These are phyloP conservation scores for Microcaecilia unicolor DNA, from an alignment of 2,797 vertebrate species.

Conservation along the genomic window DNA sequence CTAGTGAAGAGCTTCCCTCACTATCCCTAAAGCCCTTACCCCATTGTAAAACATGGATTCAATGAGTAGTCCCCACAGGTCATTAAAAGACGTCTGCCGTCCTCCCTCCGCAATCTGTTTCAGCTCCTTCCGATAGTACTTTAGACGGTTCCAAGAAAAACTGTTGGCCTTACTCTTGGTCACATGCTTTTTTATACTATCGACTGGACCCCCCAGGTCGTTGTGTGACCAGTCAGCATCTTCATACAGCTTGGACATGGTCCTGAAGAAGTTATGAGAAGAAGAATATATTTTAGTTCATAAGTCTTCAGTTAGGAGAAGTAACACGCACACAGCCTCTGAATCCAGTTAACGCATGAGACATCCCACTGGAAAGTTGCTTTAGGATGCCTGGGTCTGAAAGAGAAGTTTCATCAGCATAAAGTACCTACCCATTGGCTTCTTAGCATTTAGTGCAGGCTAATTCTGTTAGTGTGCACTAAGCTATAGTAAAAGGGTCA, in stretches of 20 bases:
- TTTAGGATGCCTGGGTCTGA: too few relatives aligned
- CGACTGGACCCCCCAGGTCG: slow-evolving; percentile 45
- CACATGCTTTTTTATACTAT: slow-evolving; percentile 43
- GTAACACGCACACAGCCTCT: too few relatives aligned
- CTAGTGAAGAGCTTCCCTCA: too few relatives aligned
- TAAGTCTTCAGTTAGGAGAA: too few relatives aligned
- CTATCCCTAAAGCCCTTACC: too few relatives aligned
- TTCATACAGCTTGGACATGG: slow-evolving; percentile 56
- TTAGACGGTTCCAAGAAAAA: slow-evolving; percentile 44
- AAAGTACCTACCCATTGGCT: too few relatives aligned
- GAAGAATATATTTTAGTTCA: too few relatives aligned
- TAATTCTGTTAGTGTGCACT: background rate
- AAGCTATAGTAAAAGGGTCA: too few relatives aligned
- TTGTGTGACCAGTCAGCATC: slow-evolving; percentile 58
- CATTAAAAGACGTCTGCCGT: slow-evolving; percentile 42
- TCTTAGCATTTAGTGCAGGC: too few relatives aligned
- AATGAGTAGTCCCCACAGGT: slow-evolving; percentile 63
- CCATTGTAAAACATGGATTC: slow-evolving; percentile 50
- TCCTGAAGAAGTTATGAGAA: slow-evolving; percentile 29
- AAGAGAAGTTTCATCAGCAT: too few relatives aligned
- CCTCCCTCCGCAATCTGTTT: slow-evolving; percentile 37
- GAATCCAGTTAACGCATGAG: too few relatives aligned
- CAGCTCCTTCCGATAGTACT: slow-evolving; percentile 45
- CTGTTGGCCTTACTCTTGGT: slow-evolving; percentile 43
- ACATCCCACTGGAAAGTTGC: too few relatives aligned